These are phyloP conservation scores for Argyresthia albistria DNA, from an alignment of 2,888 invertebrate genomes.

Conservation along the genomic window DNA sequence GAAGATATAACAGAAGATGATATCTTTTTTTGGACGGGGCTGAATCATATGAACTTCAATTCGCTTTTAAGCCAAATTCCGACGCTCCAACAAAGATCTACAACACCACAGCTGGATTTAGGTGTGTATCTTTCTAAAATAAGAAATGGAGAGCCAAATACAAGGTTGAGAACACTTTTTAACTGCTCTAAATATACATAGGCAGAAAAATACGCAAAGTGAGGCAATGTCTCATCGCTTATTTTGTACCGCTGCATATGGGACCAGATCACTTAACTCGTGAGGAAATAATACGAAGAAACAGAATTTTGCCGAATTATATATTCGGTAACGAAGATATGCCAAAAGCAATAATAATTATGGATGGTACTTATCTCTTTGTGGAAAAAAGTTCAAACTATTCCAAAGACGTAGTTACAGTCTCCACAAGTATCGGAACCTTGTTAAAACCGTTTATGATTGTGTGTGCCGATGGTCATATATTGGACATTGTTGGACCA, in stretches of 20 bases:
- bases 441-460: slow-evolving; percentile 3
- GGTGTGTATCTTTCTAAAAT: too few species aligned
- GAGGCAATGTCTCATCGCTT: not conserved
- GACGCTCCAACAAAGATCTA: too few species aligned
- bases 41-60: too few species aligned
- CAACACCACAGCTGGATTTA: too few species aligned
- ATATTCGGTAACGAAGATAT: slow-evolving; percentile 3
- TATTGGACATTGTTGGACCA: slow-evolving; percentile 11
- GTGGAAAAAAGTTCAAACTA: slow-evolving; percentile 13
- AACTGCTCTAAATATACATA: too few species aligned
- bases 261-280: slow-evolving; percentile 3
- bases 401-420: slow-evolving; percentile 2
- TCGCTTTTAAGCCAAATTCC: too few species aligned
- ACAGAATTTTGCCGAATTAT: not conserved
- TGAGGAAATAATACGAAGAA: not conserved
- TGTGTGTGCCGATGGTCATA: slow-evolving; percentile 11
- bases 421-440: slow-evolving; percentile 10
- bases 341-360: slow-evolving; percentile 9
- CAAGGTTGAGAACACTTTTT: too few species aligned
- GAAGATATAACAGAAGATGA: too few species aligned
- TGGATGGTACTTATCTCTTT: slow-evolving; percentile 13
- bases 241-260: slow-evolving; percentile 6
- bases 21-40: too few species aligned
- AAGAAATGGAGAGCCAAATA: too few species aligned
- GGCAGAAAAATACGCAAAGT: too few species aligned